These are phyloP conservation scores for Heterochromis multidens DNA, from an alignment of 2,113 vertebrate genomes.

Conservation along the genomic window DNA sequence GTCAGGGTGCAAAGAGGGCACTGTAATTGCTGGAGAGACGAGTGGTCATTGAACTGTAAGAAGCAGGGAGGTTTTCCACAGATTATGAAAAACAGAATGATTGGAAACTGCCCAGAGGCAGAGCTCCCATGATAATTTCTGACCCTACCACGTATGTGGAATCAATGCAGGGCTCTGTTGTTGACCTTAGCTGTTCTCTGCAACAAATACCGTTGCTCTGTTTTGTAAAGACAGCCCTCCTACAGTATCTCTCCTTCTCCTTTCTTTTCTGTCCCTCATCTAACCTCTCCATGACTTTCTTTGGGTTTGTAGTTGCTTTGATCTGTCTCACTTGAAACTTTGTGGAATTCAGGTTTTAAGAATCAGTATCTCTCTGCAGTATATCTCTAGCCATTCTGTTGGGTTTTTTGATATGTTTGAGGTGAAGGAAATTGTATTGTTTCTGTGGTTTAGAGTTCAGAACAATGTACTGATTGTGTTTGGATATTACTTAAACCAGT, in stretches of 20 bases:
- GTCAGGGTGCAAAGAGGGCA: constrained; percentile 23
- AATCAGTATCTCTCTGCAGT: neutral
- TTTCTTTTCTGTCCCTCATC: neutral
- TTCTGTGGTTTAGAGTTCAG: neutral
- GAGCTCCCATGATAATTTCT: constrained; percentile 60
- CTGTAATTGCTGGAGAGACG: constrained; percentile 54
- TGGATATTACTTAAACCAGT: neutral
- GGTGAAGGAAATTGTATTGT: neutral
- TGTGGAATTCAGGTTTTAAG: neutral
- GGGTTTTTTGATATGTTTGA: neutral
- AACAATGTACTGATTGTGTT: neutral
- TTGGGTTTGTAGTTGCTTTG: neutral
- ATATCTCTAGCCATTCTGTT: neutral
- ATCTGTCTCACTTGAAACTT: neutral
- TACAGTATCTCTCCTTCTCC: neutral
- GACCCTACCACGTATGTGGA: constrained; percentile 52
- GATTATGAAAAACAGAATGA: constrained; percentile 57
- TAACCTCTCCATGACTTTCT: neutral
- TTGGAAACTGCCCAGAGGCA: constrained; percentile 56
- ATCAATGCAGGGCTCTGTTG: constrained; percentile 61
- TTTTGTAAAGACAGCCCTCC: constrained; percentile 7
- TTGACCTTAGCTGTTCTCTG: constrained; percentile 34
- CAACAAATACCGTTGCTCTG: neutral
- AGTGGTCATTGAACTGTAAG: constrained; percentile 62
- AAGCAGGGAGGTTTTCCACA: constrained; percentile 56